These are phyloP conservation scores for Callospermophilus lateralis DNA, from an alignment of 2,113 vertebrate species.

Conservation along the genomic window DNA sequence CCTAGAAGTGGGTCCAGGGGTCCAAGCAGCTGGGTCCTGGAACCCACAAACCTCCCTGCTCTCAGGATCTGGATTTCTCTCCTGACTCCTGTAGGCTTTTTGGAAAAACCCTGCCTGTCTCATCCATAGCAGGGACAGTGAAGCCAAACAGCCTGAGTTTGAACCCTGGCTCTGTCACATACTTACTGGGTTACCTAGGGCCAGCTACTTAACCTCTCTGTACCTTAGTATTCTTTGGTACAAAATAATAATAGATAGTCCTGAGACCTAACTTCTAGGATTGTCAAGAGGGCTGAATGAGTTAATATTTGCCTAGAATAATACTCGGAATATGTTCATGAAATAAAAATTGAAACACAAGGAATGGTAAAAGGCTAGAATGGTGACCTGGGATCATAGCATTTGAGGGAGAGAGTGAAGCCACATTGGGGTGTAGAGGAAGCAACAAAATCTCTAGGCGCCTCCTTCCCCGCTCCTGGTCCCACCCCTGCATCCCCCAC, in stretches of 20 bases:
- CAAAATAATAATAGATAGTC: background rate
- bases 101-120: background rate
- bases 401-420: no score
- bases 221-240: background rate
- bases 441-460: background rate
- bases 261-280: background rate
- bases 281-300: background rate
- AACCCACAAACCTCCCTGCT: background rate
- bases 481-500: background rate
- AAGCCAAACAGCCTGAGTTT: background rate
- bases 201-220: no score
- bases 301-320: background rate
- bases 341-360: background rate
- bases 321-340: background rate
- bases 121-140: background rate
- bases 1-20: background rate
- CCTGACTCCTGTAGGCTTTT: background rate
- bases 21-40: background rate
- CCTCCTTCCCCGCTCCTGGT: no score
- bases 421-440: no score
- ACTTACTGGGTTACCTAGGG: no score
- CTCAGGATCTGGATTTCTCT: background rate
- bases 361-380: no score
- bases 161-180: background rate
- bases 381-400: no score